These are phyloP conservation scores for Pavo muticus DNA, from an alignment of 2,113 vertebrate genomes.

Conservation along the genomic window DNA sequence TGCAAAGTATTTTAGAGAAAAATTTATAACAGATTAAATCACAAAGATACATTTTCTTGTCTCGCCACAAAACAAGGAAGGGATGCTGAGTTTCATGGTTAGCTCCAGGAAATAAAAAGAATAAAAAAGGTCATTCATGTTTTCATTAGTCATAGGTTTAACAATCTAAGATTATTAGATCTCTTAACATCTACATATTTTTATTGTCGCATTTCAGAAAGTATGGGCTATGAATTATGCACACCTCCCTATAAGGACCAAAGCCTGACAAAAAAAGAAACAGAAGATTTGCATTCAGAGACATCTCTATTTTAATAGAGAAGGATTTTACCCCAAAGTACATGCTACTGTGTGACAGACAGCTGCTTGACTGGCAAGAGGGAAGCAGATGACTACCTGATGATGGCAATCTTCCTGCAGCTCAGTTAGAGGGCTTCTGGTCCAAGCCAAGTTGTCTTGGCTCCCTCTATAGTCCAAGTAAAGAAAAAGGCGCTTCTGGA, in stretches of 20 bases:
- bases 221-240: neutral
- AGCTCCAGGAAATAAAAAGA: neutral
- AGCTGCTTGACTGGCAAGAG: neutral
- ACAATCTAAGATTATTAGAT: neutral
- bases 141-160: neutral
- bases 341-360: neutral
- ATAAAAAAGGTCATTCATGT: neutral
- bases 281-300: neutral
- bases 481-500: neutral
- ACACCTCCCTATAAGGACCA: neutral
- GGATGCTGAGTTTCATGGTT: neutral
- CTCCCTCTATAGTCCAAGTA: slow-evolving; percentile 36
- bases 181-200: neutral
- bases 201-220: neutral
- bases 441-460: neutral
- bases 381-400: neutral
- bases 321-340: neutral
- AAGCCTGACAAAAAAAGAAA: neutral
- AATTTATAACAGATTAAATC: neutral
- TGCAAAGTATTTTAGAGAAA: neutral
- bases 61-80: neutral
- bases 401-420: neutral
- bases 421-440: neutral
- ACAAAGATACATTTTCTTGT: neutral
- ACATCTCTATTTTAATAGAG: neutral